Percentiles rank a stretch among this genome's conserved stretches.
Evolutionary conservation across 1,140 invertebrate species (phyloP).

Genomic region (Portunus trituberculatus): DNA sequence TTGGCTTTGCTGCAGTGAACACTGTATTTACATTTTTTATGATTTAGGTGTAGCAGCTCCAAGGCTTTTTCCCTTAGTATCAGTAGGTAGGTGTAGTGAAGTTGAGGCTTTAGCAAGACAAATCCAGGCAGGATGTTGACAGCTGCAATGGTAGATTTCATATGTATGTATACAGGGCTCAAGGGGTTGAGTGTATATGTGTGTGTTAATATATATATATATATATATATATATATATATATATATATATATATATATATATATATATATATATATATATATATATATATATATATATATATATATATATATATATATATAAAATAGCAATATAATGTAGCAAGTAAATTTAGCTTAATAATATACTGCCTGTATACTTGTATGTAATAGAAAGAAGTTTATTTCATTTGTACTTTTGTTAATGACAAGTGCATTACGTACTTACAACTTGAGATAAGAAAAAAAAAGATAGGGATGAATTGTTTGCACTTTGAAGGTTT

Average conservation of each 20-base stretch:
- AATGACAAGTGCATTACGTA: neutral
- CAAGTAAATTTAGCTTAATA: neutral
- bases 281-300: slow-evolving; percentile 37
- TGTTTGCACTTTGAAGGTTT: neutral
- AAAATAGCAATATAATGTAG: neutral
- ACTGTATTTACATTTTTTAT: neutral
- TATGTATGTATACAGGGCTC: slow-evolving; percentile 13
- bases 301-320: slow-evolving; percentile 42
- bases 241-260: slow-evolving; percentile 40
- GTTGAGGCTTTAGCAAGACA: neutral
- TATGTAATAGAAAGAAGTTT: neutral
- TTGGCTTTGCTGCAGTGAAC: neutral
- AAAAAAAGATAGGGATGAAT: neutral
- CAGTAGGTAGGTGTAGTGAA: neutral
- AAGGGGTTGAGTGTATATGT: neutral
- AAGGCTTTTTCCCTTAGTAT: neutral
- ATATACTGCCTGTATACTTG: neutral
- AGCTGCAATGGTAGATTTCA: slow-evolving; percentile 24
- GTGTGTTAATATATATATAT: neutral
- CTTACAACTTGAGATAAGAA: neutral
- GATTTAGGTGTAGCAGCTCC: neutral
- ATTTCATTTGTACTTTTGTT: neutral
- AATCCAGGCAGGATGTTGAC: slow-evolving; percentile 38
- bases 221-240: neutral
- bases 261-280: slow-evolving; percentile 50